phyloP scores from a whole-genome alignment of 2,797 vertebrate genomes.

The Spondyliosoma cantharus region DNA sequence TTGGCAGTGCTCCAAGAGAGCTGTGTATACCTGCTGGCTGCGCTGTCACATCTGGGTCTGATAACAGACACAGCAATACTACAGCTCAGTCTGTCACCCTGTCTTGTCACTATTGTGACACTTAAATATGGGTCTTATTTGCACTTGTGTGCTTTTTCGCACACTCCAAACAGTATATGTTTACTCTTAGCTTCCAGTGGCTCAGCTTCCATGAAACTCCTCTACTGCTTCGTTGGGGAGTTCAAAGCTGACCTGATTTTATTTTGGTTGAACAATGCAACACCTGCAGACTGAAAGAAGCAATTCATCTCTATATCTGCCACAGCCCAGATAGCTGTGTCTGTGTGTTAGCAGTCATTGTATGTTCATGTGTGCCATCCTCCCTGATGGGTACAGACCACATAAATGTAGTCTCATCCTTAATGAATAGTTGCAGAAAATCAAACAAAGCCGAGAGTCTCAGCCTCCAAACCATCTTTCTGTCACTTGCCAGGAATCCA shows the following conservation, averaged over 20 bases:
- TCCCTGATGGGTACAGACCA: conserved; percentile 53
- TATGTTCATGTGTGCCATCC: conserved; percentile 55
- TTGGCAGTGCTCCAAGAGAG: conserved; percentile 43
- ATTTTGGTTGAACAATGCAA: conserved; percentile 56
- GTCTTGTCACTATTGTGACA: conserved; percentile 31
- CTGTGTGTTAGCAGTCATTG: conserved; percentile 41
- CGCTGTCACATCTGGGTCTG: conserved; percentile 45
- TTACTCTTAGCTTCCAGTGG: conserved; percentile 28
- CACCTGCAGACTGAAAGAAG: conserved; percentile 64
- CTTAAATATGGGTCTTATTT: conserved; percentile 23
- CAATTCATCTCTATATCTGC: conserved; percentile 58
- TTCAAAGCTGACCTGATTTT: conserved; percentile 68
- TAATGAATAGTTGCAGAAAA: conserved; percentile 58
- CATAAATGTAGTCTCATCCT: conserved; percentile 64
- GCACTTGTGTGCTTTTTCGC: background rate
- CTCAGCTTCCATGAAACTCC: conserved; percentile 33
- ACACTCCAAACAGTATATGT: conserved; percentile 52
- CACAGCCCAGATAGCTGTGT: conserved; percentile 45
- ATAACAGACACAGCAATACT: conserved; percentile 41
- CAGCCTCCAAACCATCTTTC: conserved; percentile 64
- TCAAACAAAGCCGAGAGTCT: conserved; percentile 68
- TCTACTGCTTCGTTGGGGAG: conserved; percentile 23
- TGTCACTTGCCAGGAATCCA: conserved; percentile 73
- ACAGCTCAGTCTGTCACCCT: conserved; percentile 55
- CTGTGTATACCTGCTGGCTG: conserved; percentile 59